Evolutionary conservation across 2,113 vertebrate genomes (phyloP), one percentile per base, ranked within the genome.

Genomic region (Clupea harengus): DNA sequence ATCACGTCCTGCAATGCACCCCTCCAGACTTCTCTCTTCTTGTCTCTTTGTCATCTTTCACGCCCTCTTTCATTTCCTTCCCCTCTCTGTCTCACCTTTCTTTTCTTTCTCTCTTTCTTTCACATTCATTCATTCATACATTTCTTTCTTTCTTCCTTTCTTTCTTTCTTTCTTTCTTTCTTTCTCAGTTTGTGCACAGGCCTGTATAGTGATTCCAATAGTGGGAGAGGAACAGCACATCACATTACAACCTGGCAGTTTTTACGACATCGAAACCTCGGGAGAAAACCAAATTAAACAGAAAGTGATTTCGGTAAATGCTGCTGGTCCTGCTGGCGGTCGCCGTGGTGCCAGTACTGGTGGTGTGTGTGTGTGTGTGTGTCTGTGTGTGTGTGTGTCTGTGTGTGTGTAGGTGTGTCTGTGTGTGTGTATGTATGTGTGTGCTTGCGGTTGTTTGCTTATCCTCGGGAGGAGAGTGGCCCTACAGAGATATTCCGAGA

Each of bases 61-160:
- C 81, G 1, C 44, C 22, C 44, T 52, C n/a, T 83, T 84, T 72
- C 46, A 85, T 64, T 81, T 8, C 39, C 46, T 82, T 83, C 15
- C 50, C 50, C 50, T 52, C 50, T 52, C 10, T 10, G 50, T 52
- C 50, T 52, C 50, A 52, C 50, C 50, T 52, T 52, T 52, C 50
- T 88, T 64, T 45, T 47, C 82, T 46, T 39, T 54, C 50, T 54
- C 50, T 87, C 18, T 84, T 87, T 67, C 75, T 64, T 13, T 57
- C 72, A 54, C 25, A n/a, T 39, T 39, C 39, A 39, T 1, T 39
- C 39, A 39, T 39, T 39, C 39, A 39, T 39, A 39, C 39, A 39
- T n/a, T 32, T 28, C 46, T 52, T 54, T 50, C n/a, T n/a, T 45
- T 54, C 39, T 44, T 45, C 15, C 2, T 49, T 78, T 44, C 13